Evolutionary conservation across 2,888 invertebrate genomes (phyloP), one percentile per base, ranked within the genome.

Genomic region (Hoplodrina ambigua): DNA sequence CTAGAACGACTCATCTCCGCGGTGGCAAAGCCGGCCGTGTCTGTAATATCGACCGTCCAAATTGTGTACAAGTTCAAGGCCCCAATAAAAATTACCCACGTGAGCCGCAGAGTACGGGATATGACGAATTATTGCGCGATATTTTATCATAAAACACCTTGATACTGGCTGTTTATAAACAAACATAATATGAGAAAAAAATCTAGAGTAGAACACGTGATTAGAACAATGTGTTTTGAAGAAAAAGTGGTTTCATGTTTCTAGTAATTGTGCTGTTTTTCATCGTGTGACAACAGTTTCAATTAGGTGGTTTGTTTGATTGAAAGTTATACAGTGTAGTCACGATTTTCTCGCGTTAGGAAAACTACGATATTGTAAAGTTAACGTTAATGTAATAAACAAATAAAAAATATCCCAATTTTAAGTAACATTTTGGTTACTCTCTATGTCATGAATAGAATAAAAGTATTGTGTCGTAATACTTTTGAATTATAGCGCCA

Each of bases 41-140:
- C 87, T 88, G 89, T 91, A 93, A 92, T 94, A 95, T 95, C 94
- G 95, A 95, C 94, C 94, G 92, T 87, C 92, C 88, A 91, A 94
- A 94, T 92, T 91, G 92, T 91, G 86, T 88, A 85, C 92, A 95
- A 94, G 95, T 96, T 95, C 95, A 95, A 95, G 95, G 95, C 88
- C 92, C 91, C 91, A 90, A 94, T 94, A 94, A 94, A 94, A 94
- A 91, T 88, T 90, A 90, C 89, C 91, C 91, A 86, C 92, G 91
- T 92, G 90, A 88, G 85, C 84, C 80, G 83, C 77, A 85, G 85
- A 85, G 88, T 85, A 88, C 88, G 87, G 87, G 89, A 90, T 90
- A 88, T 91, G 87, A 89, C 88, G 88, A 87, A 88, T 88, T 88
- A 88, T 73, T 72, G 72, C 33, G 75, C 84, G 84, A 83, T 84